phyloP scores from a whole-genome alignment of 1,140 invertebrate genomes.

The Orius insidiosus region DNA sequence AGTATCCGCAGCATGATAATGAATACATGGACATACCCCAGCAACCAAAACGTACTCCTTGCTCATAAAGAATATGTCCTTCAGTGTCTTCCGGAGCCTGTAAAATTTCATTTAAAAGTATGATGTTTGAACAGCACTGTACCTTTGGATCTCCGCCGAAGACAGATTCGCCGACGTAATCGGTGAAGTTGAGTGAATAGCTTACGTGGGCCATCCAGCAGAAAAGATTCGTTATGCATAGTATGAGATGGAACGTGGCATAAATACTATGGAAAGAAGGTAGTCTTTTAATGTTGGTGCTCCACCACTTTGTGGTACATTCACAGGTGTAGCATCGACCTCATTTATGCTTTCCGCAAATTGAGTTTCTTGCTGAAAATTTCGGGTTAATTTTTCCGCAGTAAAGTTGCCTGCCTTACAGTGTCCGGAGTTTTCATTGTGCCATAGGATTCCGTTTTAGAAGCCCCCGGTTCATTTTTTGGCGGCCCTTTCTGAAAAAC shows the following conservation, averaged over 20 bases:
- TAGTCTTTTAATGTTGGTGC: constrained; percentile 47
- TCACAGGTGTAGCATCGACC: neutral
- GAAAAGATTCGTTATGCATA: constrained; percentile 88
- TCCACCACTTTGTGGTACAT: neutral
- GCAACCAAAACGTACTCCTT: constrained; percentile 84
- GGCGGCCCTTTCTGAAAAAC: too few relatives aligned
- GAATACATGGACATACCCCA: constrained; percentile 96
- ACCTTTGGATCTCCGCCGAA: constrained; percentile 77
- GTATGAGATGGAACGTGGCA: constrained; percentile 71
- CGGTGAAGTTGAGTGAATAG: constrained; percentile 92
- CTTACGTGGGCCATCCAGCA: constrained; percentile 97
- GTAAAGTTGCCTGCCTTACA: too few relatives aligned
- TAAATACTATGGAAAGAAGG: constrained; percentile 69
- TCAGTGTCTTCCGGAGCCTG: constrained; percentile 47
- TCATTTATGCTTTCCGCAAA: too few relatives aligned
- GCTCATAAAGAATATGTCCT: constrained; percentile 54
- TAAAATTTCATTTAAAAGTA: neutral
- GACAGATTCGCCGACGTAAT: constrained; percentile 92
- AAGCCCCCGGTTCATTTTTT: too few relatives aligned
- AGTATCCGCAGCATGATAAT: constrained; percentile 83
- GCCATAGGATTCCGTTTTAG: too few relatives aligned
- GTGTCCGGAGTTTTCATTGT: too few relatives aligned
- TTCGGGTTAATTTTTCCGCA: too few relatives aligned
- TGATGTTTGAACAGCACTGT: constrained; percentile 22
- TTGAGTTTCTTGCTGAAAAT: too few relatives aligned